Conservation (phyloP, 2,888 invertebrate genomes). For the Acrobasis repandana region DNA sequence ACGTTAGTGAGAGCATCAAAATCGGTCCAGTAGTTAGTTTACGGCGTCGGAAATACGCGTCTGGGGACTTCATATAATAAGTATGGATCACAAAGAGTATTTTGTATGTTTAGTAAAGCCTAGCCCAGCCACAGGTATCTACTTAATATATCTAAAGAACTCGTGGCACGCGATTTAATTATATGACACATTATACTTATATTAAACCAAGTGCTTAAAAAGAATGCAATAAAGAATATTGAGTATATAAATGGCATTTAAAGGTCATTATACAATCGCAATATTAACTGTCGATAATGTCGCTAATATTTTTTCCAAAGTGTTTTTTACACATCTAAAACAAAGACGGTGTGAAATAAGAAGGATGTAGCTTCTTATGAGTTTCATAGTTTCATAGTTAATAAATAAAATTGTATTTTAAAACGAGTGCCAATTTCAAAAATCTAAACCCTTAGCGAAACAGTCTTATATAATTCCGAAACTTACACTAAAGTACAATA, state of each 20-base stretch:
- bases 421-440: slow-evolving; percentile 14
- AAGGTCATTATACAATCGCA: too few species aligned
- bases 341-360: too few species aligned
- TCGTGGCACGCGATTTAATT: neutral
- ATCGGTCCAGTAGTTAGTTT: too few species aligned
- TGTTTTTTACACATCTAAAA: too few species aligned
- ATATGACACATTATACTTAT: slow-evolving; percentile 6
- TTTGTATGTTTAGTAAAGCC: neutral
- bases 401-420: too few species aligned
- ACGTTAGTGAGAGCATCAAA: too few species aligned
- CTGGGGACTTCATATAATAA: too few species aligned
- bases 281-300: too few species aligned
- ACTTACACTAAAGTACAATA: slow-evolving; percentile 26
- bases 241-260: neutral
- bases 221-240: neutral
- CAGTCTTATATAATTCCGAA: slow-evolving; percentile 32
- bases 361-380: too few species aligned
- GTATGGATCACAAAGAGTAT: neutral
- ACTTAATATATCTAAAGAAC: neutral
- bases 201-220: neutral
- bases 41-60: too few species aligned
- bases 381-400: too few species aligned
- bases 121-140: neutral
- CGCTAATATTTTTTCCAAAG: too few species aligned
- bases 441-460: slow-evolving; percentile 26